Evolutionary conservation across 2,113 vertebrate species (phyloP).

Genomic region (Microtus montanus): DNA sequence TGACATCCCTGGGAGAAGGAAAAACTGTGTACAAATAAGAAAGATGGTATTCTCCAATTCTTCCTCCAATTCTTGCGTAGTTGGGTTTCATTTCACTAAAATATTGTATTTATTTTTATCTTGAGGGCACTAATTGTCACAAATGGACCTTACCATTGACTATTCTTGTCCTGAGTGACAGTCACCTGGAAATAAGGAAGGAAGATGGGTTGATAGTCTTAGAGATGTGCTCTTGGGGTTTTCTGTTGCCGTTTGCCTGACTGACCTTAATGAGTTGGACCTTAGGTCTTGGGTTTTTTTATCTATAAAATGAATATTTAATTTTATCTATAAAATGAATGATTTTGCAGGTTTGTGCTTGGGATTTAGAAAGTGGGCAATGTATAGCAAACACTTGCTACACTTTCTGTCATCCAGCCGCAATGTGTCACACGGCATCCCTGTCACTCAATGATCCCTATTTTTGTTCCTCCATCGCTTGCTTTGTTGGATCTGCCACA

Average conservation of each 20-base stretch:
- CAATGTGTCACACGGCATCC: fast-evolving
- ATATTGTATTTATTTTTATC: background rate
- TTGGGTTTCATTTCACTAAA: background rate
- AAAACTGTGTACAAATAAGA: background rate
- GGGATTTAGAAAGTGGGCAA: background rate
- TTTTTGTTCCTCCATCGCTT: background rate
- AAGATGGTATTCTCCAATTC: background rate
- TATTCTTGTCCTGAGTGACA: background rate
- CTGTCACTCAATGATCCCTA: background rate
- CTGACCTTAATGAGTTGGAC: background rate
- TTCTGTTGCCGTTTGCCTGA: no score
- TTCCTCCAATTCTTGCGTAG: background rate
- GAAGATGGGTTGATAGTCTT: background rate
- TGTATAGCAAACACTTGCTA: background rate
- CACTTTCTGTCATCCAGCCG: background rate
- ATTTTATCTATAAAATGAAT: background rate
- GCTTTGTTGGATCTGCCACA: background rate
- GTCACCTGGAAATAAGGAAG: background rate
- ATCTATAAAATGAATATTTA: background rate
- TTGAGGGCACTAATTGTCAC: background rate
- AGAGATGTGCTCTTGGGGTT: background rate
- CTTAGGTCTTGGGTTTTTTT: background rate
- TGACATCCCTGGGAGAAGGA: background rate
- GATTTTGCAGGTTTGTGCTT: background rate
- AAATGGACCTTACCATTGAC: background rate